Evolutionary conservation across 2,797 vertebrate genomes (phyloP), one percentile per base, ranked within the genome.

Genomic region (Onychomys torridus): DNA sequence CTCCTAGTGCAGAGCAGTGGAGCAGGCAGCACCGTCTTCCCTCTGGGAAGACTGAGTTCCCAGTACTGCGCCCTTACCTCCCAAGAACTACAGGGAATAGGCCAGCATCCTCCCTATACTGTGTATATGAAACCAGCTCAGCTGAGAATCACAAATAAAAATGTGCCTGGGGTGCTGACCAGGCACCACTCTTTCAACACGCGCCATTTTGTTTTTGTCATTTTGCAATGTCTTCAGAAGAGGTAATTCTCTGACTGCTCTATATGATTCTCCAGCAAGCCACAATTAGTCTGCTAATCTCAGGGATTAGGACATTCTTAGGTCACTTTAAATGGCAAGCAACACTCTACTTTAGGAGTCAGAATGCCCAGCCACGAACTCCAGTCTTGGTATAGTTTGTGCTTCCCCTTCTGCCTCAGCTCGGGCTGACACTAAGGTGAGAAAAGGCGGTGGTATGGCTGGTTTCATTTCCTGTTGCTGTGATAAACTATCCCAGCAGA

Each of bases 311-410:
- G n/a, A 84, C 16, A 76, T 89, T 43, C 69, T 87, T 81, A 43
- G 59, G 57, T 96, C 43, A 77, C 55, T 92, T 87, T 93, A 93
- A 77, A 93, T 61, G 63, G 52, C 85, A 94, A 73, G 76, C 25
- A 55, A 12, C 10, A 83, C 32, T 69, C 81, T 90, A 29, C 79
- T 95, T 93, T 93, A 95, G 73, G 85, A 49, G 86, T 93, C 85
- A 88, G 71, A 89, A 59, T 73, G 65, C 43, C 88, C 43, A 78
- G 85, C 43, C 57, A 34, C 65, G 63, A 83, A 92, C 25, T 91
- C 75, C 65, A 67, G 69, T 34, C 19, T 55, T 95, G 32, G 89
- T 90, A 91, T 82, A 67, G 37, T 9, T 67, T 34, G 46, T 23
- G 29, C 76, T 78, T 89, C 81, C 73, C 9, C 6, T 57, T 29